phyloP scores from a whole-genome alignment of 2,113 vertebrate species.

The Callopanchax toddi region DNA sequence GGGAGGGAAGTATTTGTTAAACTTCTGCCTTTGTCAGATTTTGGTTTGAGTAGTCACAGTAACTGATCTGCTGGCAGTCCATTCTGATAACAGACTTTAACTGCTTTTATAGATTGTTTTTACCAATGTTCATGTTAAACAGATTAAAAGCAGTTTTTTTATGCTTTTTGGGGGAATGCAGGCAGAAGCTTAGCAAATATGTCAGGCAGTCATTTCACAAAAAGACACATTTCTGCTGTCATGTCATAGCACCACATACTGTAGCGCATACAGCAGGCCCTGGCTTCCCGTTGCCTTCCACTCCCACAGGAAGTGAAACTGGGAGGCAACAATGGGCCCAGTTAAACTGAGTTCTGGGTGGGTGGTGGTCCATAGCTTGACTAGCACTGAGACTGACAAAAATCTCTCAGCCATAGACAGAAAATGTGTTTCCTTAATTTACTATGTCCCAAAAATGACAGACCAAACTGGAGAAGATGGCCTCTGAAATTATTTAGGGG shows the following conservation, averaged over 20 bases:
- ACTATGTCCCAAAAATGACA: constrained; percentile 77
- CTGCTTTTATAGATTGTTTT: background rate
- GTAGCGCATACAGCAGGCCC: constrained; percentile 62
- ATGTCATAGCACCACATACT: constrained; percentile 70
- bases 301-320: constrained; percentile 66
- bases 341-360: constrained; percentile 52
- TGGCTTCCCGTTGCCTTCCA: constrained; percentile 72
- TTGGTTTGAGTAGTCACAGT: constrained; percentile 8
- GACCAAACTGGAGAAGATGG: constrained; percentile 40
- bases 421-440: constrained; percentile 39
- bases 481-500: constrained; percentile 30
- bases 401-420: constrained; percentile 53
- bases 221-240: constrained; percentile 73
- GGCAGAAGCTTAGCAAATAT: constrained; percentile 83
- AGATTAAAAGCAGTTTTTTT: background rate
- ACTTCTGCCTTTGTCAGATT: constrained; percentile 71
- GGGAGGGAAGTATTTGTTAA: constrained; percentile 79
- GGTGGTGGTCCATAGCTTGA: constrained; percentile 48
- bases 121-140: constrained; percentile 1
- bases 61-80: constrained; percentile 39
- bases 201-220: constrained; percentile 73
- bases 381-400: constrained; percentile 38
- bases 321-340: constrained; percentile 67
- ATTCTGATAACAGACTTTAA: constrained; percentile 34
- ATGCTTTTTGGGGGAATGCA: constrained; percentile 35